These are phyloP conservation scores for Andricus quercusramuli DNA, from an alignment of 2,888 invertebrate species.

Conservation along the genomic window DNA sequence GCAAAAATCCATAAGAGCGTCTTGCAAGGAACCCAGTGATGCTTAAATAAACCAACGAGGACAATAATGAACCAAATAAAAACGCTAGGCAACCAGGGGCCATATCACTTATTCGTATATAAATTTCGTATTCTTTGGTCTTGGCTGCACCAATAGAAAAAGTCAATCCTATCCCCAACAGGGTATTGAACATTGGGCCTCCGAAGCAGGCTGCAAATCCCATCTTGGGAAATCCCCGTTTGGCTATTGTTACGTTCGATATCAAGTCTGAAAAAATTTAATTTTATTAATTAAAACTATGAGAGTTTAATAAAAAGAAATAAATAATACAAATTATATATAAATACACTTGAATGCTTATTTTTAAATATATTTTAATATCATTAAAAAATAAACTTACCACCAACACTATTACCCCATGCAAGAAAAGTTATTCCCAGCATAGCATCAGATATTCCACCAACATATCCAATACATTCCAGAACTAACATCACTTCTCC, in stretches of 20 bases:
- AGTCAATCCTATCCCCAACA: slow-evolving; percentile 78
- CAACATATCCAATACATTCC: slow-evolving; percentile 81
- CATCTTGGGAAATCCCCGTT: slow-evolving; percentile 83
- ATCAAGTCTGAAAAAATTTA: slow-evolving; percentile 80
- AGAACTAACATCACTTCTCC: slow-evolving; percentile 82
- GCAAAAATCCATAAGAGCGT: slow-evolving; percentile 78
- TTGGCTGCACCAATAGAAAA: slow-evolving; percentile 68
- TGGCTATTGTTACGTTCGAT: slow-evolving; percentile 82
- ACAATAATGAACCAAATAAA: slow-evolving; percentile 77
- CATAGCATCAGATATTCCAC: slow-evolving; percentile 81
- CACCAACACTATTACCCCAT: slow-evolving; percentile 84
- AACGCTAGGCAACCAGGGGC: slow-evolving; percentile 77
- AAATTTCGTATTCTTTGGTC: slow-evolving; percentile 57
- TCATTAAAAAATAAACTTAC: slow-evolving; percentile 62
- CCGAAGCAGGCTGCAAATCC: slow-evolving; percentile 85
- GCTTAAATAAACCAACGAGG: slow-evolving; percentile 78
- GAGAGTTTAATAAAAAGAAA: neutral
- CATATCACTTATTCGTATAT: slow-evolving; percentile 77
- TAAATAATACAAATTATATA: too few relatives aligned
- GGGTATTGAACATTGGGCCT: slow-evolving; percentile 83
- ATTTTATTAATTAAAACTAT: neutral
- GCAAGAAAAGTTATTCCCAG: slow-evolving; percentile 84
- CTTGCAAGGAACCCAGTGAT: slow-evolving; percentile 78
- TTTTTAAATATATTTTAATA: neutral
- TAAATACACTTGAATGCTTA: too few relatives aligned